These are phyloP conservation scores for Rhipidura dahli DNA, from an alignment of 2,113 vertebrate species.

Conservation along the genomic window DNA sequence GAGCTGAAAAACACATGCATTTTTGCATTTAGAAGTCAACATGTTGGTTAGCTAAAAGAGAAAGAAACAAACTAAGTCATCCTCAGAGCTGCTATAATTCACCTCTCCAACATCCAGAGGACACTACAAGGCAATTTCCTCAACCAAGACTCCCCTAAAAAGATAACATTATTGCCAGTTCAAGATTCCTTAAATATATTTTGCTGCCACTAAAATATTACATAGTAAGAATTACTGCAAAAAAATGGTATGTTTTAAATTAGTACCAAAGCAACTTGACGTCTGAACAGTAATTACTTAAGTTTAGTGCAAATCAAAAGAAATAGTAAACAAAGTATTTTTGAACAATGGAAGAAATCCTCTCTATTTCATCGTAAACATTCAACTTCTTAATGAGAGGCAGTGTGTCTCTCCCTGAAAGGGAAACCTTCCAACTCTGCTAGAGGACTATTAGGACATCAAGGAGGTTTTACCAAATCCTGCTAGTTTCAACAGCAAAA, in stretches of 20 bases:
- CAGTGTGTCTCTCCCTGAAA: neutral
- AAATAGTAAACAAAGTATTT: neutral
- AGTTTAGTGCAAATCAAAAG: neutral
- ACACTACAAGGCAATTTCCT: neutral
- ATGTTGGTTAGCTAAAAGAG: neutral
- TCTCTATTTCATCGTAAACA: neutral
- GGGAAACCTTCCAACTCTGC: neutral
- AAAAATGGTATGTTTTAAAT: neutral
- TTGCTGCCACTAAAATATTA: neutral
- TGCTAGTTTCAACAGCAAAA: neutral
- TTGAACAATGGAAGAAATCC: neutral
- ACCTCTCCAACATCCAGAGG: neutral
- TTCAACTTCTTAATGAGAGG: neutral
- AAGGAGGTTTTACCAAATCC: neutral
- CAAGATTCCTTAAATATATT: neutral
- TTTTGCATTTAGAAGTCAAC: neutral
- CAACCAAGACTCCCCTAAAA: neutral
- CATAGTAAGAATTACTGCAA: neutral
- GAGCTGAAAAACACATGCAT: neutral
- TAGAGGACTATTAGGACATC: neutral
- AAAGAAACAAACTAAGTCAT: neutral
- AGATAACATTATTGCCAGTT: neutral
- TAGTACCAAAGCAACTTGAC: neutral
- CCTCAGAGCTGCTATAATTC: neutral
- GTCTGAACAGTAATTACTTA: neutral